These are phyloP conservation scores for Electrophaes corylata DNA, from an alignment of 2,888 invertebrate genomes.

Conservation along the genomic window DNA sequence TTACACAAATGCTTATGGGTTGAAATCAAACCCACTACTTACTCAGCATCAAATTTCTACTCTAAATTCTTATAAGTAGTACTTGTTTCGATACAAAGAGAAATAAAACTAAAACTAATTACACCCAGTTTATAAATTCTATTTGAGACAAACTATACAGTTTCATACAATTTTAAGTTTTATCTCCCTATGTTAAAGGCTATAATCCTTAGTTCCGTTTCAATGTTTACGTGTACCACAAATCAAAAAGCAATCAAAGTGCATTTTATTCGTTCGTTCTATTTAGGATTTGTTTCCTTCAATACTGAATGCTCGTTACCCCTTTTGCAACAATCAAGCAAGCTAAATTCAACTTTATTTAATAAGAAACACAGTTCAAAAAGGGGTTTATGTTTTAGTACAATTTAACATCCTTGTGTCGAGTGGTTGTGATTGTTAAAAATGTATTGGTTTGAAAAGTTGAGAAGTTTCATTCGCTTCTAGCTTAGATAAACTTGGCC, in stretches of 20 bases:
- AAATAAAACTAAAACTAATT: slow-evolving; percentile 28
- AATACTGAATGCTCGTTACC: slow-evolving; percentile 59
- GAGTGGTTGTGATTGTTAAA: slow-evolving; percentile 9
- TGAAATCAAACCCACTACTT: too few species aligned
- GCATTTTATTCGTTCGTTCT: slow-evolving; percentile 67
- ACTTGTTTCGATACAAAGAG: slow-evolving; percentile 18
- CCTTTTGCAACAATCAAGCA: slow-evolving; percentile 14
- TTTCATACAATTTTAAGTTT: slow-evolving; percentile 7
- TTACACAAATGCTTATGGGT: too few species aligned
- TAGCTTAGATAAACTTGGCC: not conserved
- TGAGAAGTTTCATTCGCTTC: not conserved
- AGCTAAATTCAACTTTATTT: slow-evolving; percentile 5
- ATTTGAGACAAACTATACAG: not conserved
- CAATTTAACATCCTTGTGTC: slow-evolving; percentile 8
- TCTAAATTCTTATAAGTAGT: slow-evolving; percentile 13
- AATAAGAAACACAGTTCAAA: not conserved
- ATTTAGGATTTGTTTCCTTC: slow-evolving; percentile 70
- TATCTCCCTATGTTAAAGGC: not conserved
- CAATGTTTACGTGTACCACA: slow-evolving; percentile 60
- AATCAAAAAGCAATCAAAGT: slow-evolving; percentile 73
- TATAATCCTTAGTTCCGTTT: slow-evolving; percentile 4
- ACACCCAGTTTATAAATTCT: slow-evolving; percentile 28
- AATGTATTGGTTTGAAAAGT: not conserved
- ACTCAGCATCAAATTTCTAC: not conserved
- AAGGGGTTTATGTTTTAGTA: slow-evolving; percentile 4